Base-by-base conservation (phyloP, 2,797 vertebrate species). In the Melanogrammus aeglefinus region DNA sequence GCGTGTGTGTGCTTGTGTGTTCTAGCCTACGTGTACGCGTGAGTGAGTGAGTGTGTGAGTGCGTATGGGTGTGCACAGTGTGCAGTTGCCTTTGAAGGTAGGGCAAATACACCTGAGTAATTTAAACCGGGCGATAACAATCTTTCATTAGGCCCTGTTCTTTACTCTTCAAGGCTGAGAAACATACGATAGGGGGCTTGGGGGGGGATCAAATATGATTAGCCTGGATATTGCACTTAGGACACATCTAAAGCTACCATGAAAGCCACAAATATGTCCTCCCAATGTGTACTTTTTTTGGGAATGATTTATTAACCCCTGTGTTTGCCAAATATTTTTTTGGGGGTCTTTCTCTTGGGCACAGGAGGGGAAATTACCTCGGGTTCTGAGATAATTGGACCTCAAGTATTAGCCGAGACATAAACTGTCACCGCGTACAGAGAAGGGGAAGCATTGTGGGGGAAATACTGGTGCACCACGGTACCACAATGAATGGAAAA, bases 101-200 rank as follows among this genome's bases (percentile, higher is more conserved):
- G 75, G 87, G 73, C 82, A 90, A 90, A 89, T 86, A 89, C 89
- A 91, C 89, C 88, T 87, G 86, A 87, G 82, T 77, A 82, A 77
- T 78, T 85, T 80, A 38, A 78, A 74, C 69, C 57, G 1, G 10
- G 12, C 13, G 85, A 88, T 87, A 78, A 82, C 35, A 77, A 86
- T 89, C 85, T 91, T 79, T 88, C 81, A 87, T 87, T 80, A 76
- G 69, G 72, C 21, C 75, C 69, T 75, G 69, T 83, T 86, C 69
- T 36, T 75, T 81, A 29, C 29, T 27, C 44, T 36, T 24, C 63
- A 13, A 63, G 76, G 78, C 66, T 75, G 71, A 81, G 75, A 66
- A 85, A 82, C 2, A 33, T 84, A 81, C 76, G 82, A 86, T 7
- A 69, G 66, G 81, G 79, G 83, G 82, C 86, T n/a, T 6, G 63